Base-by-base conservation (phyloP, 2,113 vertebrate species). In the Stegastes partitus region DNA sequence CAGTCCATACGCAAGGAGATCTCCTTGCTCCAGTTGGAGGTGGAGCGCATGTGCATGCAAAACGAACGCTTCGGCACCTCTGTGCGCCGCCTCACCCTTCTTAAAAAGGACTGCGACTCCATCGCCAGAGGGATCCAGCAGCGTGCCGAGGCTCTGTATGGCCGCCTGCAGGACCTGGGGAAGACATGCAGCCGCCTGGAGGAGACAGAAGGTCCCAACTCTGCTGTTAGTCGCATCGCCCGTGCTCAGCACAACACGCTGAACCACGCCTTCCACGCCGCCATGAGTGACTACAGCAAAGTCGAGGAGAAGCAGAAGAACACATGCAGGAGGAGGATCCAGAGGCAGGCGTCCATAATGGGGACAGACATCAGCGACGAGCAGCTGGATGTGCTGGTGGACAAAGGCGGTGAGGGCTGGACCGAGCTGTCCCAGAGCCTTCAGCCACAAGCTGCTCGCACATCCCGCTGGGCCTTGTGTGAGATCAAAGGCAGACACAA, bases 331-430 rank as follows among this genome's bases (percentile, higher is more conserved):
- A 82, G 87, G 26, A 95, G 97, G 69, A 96, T 99, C 84, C 95
- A 96, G 91, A 94, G 97, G 18, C 97, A 99, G 85, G 94, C 96
- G 19, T 96, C 96, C 82, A 97, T 99, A 76, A 90, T 98, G 93
- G 97, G 97, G 45, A 94, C 94, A 23, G 92, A 96, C 2, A 91
- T 98, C 50, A 95, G 92, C 2, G 87, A 95, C 3, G 87, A 96
- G 11, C 93, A 97, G 91, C 95, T 99, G 15, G 96, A 98, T 57
- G 91, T 85, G 61, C 94, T 97, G 90, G 95, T 97, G 15, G 95
- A 98, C 70, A 95, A 96, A 89, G 96, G 96, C 62, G 96, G 93
- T 19, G 96, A 96, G 93, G 96, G 97, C 5, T 93, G 89, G 88
- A 15, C 42, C 0, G 95, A 97, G 28, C 96, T 97, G 86, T 96